phyloP scores from a whole-genome alignment of 2,888 invertebrate genomes.

The Apodemia zela region DNA sequence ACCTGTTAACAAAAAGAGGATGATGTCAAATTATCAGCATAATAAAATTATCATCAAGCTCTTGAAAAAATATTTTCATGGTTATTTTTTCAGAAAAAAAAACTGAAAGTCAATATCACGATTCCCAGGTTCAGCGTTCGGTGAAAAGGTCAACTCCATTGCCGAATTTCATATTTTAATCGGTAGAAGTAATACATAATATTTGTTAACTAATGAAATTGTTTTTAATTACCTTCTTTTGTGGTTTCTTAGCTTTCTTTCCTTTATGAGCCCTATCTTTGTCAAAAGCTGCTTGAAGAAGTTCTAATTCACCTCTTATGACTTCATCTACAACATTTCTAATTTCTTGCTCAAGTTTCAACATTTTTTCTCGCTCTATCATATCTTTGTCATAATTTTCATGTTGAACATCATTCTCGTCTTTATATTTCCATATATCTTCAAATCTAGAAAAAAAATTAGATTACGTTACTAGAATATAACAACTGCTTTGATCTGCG shows the following conservation, averaged over 20 bases:
- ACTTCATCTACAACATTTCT: slow-evolving; percentile 89
- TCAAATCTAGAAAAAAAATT: slow-evolving; percentile 77
- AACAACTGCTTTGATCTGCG: no score
- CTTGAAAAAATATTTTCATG: no score
- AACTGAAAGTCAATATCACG: no score
- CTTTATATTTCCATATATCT: slow-evolving; percentile 91
- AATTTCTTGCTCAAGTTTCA: slow-evolving; percentile 90
- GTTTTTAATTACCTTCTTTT: slow-evolving; percentile 78
- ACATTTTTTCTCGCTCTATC: slow-evolving; percentile 90
- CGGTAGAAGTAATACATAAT: no score
- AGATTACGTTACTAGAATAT: background rate
- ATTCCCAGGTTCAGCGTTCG: no score
- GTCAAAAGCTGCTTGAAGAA: slow-evolving; percentile 87
- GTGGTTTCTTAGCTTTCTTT: slow-evolving; percentile 87
- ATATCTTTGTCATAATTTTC: slow-evolving; percentile 91
- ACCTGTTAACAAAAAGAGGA: slow-evolving; percentile 56
- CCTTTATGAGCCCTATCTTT: slow-evolving; percentile 86
- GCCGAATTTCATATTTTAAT: no score
- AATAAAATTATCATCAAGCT: no score
- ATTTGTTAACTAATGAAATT: background rate
- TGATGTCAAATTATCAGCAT: no score
- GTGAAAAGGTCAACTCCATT: no score
- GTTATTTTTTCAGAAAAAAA: no score
- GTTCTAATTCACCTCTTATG: slow-evolving; percentile 84
- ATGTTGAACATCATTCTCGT: slow-evolving; percentile 86